A percentile compares a stretch with the other conserved stretches of the same genome.
Conservation (phyloP, 1,140 invertebrate genomes). For the Anadara kagoshimensis region DNA sequence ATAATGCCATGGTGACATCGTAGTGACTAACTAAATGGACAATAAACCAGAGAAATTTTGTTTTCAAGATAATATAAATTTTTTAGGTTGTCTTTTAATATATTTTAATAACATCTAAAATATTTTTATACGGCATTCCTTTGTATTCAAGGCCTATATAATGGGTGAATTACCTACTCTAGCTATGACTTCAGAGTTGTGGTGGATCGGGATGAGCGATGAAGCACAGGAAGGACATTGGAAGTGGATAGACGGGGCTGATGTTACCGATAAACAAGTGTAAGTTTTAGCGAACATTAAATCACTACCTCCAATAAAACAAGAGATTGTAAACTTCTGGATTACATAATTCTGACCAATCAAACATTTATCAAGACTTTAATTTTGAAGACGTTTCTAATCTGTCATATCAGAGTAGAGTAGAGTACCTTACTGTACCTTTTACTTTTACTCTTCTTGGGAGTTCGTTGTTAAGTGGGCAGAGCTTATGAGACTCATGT, state of each 20-base stretch:
- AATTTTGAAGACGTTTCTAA: too few species aligned
- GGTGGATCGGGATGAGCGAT: conserved; percentile 43
- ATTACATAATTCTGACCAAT: neutral
- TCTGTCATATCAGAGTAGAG: too few species aligned
- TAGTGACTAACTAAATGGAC: neutral
- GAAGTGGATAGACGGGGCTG: conserved; percentile 28
- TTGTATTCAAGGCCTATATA: conserved; percentile 21
- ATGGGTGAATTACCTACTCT: conserved; percentile 15
- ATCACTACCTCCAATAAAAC: neutral
- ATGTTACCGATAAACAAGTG: conserved; percentile 20
- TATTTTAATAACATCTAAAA: neutral
- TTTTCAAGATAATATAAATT: neutral
- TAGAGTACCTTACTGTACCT: too few species aligned
- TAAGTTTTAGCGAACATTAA: neutral
- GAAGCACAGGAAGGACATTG: conserved; percentile 15
- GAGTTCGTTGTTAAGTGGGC: too few species aligned
- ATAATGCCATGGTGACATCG: too few species aligned
- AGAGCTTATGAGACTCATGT: too few species aligned
- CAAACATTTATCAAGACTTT: too few species aligned
- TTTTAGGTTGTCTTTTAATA: neutral
- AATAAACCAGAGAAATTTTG: too few species aligned
- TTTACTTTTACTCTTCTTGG: too few species aligned
- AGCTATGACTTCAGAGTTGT: conserved; percentile 21
- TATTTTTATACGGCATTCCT: neutral
- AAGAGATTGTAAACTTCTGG: neutral